phyloP scores from a whole-genome alignment of 2,113 vertebrate genomes.

The Rhinolophus sinicus region DNA sequence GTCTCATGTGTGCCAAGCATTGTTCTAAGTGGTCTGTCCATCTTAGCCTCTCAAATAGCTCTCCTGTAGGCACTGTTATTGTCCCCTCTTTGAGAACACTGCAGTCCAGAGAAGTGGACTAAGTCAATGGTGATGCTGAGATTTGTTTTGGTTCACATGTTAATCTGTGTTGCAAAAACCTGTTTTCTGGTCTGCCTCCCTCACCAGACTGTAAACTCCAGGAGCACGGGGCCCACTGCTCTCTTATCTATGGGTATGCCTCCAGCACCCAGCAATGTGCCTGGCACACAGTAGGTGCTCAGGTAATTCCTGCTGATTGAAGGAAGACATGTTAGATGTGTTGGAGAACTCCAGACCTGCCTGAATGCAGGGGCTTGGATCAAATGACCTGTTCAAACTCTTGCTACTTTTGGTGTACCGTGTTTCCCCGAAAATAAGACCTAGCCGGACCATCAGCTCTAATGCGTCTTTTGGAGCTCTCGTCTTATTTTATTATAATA shows the following conservation, averaged over 20 bases:
- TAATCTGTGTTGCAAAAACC: neutral
- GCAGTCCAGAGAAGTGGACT: neutral
- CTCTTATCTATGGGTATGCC: neutral
- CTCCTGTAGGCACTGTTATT: neutral
- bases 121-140: neutral
- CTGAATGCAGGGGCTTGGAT: neutral
- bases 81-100: neutral
- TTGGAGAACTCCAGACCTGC: neutral
- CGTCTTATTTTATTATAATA: too few relatives aligned
- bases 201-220: neutral
- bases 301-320: neutral
- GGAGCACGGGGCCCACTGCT: neutral
- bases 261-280: neutral
- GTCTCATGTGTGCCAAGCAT: rapidly evolving
- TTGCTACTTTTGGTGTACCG: neutral
- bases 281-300: neutral
- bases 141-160: neutral
- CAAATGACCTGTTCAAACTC: neutral
- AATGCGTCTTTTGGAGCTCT: too few relatives aligned
- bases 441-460: too few relatives aligned
- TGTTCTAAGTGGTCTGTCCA: neutral
- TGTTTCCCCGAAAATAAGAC: too few relatives aligned
- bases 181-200: neutral
- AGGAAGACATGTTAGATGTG: neutral
- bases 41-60: neutral